Evolutionary conservation across 2,888 invertebrate species (phyloP).

Genomic region (Chalcosyrphus nemorum): DNA sequence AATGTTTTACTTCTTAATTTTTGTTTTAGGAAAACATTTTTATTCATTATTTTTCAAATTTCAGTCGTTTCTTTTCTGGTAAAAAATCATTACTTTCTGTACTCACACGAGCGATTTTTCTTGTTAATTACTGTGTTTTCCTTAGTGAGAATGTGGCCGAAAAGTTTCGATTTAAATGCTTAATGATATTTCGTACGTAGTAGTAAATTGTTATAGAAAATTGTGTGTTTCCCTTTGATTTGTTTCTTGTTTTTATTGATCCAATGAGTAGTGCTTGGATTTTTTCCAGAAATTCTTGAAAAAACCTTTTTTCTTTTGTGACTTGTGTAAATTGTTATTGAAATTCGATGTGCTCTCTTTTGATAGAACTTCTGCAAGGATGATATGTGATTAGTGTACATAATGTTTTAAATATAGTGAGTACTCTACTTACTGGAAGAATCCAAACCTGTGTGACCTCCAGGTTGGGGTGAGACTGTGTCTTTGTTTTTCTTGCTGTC

Average conservation of each 20-base stretch:
- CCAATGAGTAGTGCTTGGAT: slow-evolving; percentile 92
- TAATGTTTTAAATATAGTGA: neutral
- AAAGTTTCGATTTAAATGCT: slow-evolving; percentile 59
- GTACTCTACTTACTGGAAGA: slow-evolving; percentile 59
- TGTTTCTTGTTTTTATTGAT: slow-evolving; percentile 84
- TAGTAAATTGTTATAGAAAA: slow-evolving; percentile 62
- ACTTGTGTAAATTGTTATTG: slow-evolving; percentile 77
- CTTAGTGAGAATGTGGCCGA: slow-evolving; percentile 26
- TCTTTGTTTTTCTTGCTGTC: slow-evolving; percentile 71
- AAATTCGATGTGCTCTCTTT: slow-evolving; percentile 78
- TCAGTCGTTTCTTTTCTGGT: slow-evolving; percentile 67
- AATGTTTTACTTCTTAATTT: slow-evolving; percentile 42
- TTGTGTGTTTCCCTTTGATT: slow-evolving; percentile 11
- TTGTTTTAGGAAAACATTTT: slow-evolving; percentile 48
- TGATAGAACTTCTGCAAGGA: slow-evolving; percentile 55
- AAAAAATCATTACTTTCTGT: slow-evolving; percentile 64
- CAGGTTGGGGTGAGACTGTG: slow-evolving; percentile 64
- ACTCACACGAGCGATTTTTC: slow-evolving; percentile 38
- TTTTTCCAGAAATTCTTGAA: slow-evolving; percentile 95
- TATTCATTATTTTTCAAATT: slow-evolving; percentile 46
- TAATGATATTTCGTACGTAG: slow-evolving; percentile 63
- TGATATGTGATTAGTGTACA: neutral
- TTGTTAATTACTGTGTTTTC: slow-evolving; percentile 23
- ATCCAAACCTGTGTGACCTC: slow-evolving; percentile 49
- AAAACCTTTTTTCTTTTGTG: slow-evolving; percentile 92